Evolutionary conservation across 2,797 vertebrate species (phyloP), one percentile per base, ranked within the genome.

Genomic region (Synanceia verrucosa): DNA sequence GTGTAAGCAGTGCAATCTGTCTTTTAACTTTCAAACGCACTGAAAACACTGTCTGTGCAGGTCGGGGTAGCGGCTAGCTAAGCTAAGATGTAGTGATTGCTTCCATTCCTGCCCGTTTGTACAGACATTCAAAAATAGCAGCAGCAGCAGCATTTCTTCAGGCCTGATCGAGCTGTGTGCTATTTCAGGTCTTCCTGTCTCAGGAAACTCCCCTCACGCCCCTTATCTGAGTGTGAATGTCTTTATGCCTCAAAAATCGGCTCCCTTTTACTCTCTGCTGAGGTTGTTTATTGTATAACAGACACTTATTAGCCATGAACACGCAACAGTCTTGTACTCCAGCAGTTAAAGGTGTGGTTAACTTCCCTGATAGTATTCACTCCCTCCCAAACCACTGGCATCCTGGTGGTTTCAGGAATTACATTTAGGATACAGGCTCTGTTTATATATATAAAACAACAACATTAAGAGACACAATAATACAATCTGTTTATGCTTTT

Each of bases 131-230:
- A 89, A 88, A 92, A 93, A 93, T 92, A 93, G 89, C 81, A 70
- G 82, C 77, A 93, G 89, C 81, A 70, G 82, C 77, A 79, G 52
- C 84, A 85, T 91, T 88, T 93, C 86, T 91, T 90, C 80, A 85
- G 79, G 87, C 89, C 69, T 78, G 83, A 91, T 92, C 70, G 85
- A 91, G 88, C 89, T 75, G 73, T 78, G 84, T 70, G 88, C 91
- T 93, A 92, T 94, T 93, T 93, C 90, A 92, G 90, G 83, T 91
- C 91, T 93, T 94, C 92, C 92, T 94, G 93, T 93, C 73, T 88
- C 91, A 93, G 93, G 93, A 93, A 93, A 89, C 90, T 70, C 88
- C 86, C 88, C 89, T 36, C 82, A 58, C 81, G 74, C 82, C 73
- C 61, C 70, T 73, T 76, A 85, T 89, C 81, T 87, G 61, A 62